Conservation (phyloP, 2,888 invertebrate genomes). For the Chalcis sispes region DNA sequence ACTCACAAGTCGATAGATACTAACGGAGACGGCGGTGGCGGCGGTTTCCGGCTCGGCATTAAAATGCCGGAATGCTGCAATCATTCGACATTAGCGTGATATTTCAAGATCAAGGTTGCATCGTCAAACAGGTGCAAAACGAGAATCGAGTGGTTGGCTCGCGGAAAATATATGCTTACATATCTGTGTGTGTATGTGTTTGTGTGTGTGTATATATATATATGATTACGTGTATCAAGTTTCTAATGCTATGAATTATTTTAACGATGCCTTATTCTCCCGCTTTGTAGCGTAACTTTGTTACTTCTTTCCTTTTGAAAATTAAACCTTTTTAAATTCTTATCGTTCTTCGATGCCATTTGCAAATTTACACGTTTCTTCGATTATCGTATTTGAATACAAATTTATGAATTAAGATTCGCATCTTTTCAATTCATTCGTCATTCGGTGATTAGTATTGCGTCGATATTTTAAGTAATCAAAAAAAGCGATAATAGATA, state of each 20-base stretch:
- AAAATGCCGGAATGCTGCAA: conserved; percentile 6
- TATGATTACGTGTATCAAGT: conserved; percentile 14
- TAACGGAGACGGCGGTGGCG: no score
- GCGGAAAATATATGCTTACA: background rate
- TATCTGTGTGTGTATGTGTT: no score
- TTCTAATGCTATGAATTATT: conserved; percentile 34
- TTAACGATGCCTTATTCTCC: conserved; percentile 20
- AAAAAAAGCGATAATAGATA: no score
- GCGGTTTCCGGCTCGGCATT: background rate
- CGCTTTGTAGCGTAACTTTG: conserved; percentile 14
- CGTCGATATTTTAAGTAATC: no score
- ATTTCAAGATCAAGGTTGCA: conserved; percentile 54
- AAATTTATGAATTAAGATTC: background rate
- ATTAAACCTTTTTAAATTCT: background rate
- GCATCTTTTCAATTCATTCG: background rate
- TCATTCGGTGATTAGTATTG: no score
- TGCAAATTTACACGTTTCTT: no score
- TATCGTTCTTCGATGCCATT: background rate
- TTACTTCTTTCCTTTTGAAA: background rate
- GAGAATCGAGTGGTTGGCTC: conserved; percentile 21
- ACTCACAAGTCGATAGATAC: no score
- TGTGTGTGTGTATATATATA: no score
- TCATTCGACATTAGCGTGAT: conserved; percentile 44
- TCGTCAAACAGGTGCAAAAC: conserved; percentile 31
- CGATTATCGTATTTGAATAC: background rate